Conservation (phyloP, 2,797 vertebrate genomes). For the Phalanger gymnotis region DNA sequence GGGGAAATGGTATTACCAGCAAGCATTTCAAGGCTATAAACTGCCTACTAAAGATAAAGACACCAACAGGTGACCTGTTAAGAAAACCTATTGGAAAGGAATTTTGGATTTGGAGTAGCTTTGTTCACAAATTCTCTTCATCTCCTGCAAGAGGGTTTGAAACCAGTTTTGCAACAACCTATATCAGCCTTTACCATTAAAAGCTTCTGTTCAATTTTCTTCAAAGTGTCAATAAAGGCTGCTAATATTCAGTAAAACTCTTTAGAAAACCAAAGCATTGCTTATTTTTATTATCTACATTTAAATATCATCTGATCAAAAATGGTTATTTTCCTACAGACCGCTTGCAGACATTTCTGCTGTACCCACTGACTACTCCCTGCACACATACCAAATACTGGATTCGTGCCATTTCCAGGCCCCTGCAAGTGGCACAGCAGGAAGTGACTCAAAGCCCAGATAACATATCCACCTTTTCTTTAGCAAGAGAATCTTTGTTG, state of each 20-base stretch:
- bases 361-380: not conserved
- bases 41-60: constrained; percentile 35
- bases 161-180: constrained; percentile 53
- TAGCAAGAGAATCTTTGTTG: constrained; percentile 53
- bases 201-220: not conserved
- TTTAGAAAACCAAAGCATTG: constrained; percentile 5
- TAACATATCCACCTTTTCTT: constrained; percentile 35
- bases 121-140: constrained; percentile 49
- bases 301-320: constrained; percentile 57
- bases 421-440: constrained; percentile 26
- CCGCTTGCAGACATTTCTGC: constrained; percentile 37
- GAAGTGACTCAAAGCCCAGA: constrained; percentile 45
- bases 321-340: constrained; percentile 20
- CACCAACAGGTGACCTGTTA: constrained; percentile 24
- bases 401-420: constrained; percentile 47
- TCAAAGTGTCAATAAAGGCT: constrained; percentile 39
- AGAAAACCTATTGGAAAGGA: constrained; percentile 24
- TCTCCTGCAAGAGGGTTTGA: constrained; percentile 15
- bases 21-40: constrained; percentile 42
- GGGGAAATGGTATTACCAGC: constrained; percentile 31
- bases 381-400: constrained; percentile 35
- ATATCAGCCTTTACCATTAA: not conserved
- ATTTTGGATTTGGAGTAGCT: constrained; percentile 27
- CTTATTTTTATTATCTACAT: constrained; percentile 36
- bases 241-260: not conserved